Conservation (phyloP, 2,888 invertebrate genomes). For the Protula sp. region DNA sequence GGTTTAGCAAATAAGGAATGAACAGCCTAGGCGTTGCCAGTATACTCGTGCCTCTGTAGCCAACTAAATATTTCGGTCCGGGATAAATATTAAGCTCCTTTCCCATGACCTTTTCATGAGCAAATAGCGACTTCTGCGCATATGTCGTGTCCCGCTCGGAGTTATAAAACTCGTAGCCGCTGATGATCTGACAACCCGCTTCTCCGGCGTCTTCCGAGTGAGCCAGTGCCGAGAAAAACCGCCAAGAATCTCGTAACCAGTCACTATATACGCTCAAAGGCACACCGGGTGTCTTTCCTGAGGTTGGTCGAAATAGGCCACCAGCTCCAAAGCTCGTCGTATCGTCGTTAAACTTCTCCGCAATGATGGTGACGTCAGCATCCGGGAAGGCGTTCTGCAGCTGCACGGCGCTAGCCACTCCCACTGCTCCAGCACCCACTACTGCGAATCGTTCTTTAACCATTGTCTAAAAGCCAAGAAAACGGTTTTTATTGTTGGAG, state of each 20-base stretch:
- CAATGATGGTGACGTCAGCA: slow-evolving; percentile 18
- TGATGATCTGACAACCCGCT: slow-evolving; percentile 10
- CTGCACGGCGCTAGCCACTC: neutral
- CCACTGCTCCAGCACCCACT: neutral
- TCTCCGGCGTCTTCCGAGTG: slow-evolving; percentile 12
- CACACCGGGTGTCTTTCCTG: slow-evolving; percentile 8
- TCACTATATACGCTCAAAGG: slow-evolving; percentile 6
- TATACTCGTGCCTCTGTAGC: too few relatives aligned
- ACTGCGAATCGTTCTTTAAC: neutral
- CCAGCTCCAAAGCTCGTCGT: slow-evolving; percentile 28
- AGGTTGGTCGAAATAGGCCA: slow-evolving; percentile 18
- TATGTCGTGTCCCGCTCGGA: too few relatives aligned
- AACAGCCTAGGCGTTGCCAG: too few relatives aligned
- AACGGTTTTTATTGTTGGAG: too few relatives aligned
- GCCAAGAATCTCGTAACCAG: slow-evolving; percentile 16
- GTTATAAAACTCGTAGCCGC: slow-evolving; percentile 13
- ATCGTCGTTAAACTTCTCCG: slow-evolving; percentile 22
- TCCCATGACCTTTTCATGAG: too few relatives aligned
- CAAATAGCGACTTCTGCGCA: too few relatives aligned
- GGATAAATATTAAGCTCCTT: too few relatives aligned
- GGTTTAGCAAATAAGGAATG: too few relatives aligned
- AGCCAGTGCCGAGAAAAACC: slow-evolving; percentile 7
- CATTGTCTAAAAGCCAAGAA: too few relatives aligned
- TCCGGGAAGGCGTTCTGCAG: slow-evolving; percentile 18
- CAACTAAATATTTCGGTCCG: too few relatives aligned